Evolutionary conservation across 2,113 vertebrate genomes (phyloP), one percentile per base, ranked within the genome.

Genomic region (Corythaeola cristata): DNA sequence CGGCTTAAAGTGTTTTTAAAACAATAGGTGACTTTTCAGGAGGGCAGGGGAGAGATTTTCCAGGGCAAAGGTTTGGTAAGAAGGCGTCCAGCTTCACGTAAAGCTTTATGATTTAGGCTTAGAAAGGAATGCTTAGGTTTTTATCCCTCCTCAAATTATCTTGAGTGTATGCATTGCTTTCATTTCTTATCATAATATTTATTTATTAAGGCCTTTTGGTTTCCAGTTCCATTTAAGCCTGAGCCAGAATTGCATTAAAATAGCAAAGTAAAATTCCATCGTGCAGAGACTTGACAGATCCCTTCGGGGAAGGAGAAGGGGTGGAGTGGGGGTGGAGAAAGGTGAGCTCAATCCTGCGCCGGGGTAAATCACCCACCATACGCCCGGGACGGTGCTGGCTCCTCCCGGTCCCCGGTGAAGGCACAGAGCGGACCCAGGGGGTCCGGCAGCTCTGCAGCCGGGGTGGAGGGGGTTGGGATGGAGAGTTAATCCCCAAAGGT

Each of bases 131-230:
- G 97, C 96, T 93, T 85, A 81, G 69, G 69, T 97, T 97, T 97
- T 97, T 97, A 94, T 96, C 96, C 97, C 87, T 88, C 92, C 74
- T 83, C 91, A 96, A 95, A 94, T 97, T 97, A 97, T 96, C 97
- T 98, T 95, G 95, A 95, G 93, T 97, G 94, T 96, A 97, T 96
- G 97, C 97, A 97, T 97, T 98, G 97, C 98, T 98, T 98, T 98
- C 98, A 97, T 98, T 98, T 98, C 98, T 98, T 98, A 98, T 98
- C 98, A 98, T 98, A 98, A 98, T 98, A 98, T 98, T 98, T 98
- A 98, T 98, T 98, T 98, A 98, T 98, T 98, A 98, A 98, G 96
- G 96, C 97, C 97, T 95, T 97, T 84, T 89, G 98, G 97, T 98
- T 98, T 98, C 98, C 97, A 98, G 96, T 98, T 98, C 98, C 98